These are phyloP conservation scores for Amiota minor DNA, from an alignment of 2,888 invertebrate species.

Conservation along the genomic window DNA sequence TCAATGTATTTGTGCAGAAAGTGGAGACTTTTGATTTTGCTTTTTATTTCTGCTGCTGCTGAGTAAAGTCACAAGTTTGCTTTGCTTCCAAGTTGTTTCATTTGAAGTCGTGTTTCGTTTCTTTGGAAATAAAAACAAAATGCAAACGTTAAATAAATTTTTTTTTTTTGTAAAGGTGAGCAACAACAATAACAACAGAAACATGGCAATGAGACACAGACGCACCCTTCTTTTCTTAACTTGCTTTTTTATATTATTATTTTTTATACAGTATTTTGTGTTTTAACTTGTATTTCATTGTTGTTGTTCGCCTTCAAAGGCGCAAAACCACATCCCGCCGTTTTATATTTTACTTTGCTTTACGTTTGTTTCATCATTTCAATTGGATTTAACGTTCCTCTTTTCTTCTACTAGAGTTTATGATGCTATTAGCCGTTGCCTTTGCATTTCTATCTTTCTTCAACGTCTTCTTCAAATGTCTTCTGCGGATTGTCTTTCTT, in stretches of 20 bases:
- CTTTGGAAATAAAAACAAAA: conserved; percentile 35
- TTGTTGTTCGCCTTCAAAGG: conserved; percentile 46
- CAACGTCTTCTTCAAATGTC: neutral
- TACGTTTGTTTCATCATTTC: conserved; percentile 42
- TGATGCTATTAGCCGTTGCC: no score
- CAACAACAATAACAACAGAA: conserved; percentile 56
- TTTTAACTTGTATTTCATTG: conserved; percentile 16
- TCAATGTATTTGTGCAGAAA: neutral
- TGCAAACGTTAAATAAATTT: conserved; percentile 48
- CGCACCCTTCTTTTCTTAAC: conserved; percentile 58
- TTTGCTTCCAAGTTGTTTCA: neutral
- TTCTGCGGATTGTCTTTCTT: neutral
- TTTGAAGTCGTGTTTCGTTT: conserved; percentile 7
- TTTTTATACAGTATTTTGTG: neutral
- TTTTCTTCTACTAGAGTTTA: neutral
- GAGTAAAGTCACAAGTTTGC: neutral
- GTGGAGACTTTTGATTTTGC: conserved; percentile 28
- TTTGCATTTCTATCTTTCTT: neutral
- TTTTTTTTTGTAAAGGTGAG: conserved; percentile 54
- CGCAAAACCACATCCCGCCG: conserved; percentile 62
- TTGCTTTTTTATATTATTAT: conserved; percentile 38
- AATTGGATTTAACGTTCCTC: conserved; percentile 25
- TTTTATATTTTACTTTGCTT: no score
- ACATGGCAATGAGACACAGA: conserved; percentile 58
- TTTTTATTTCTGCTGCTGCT: neutral